Base-by-base conservation (phyloP, 1,140 invertebrate genomes). In the Tribolium madens region DNA sequence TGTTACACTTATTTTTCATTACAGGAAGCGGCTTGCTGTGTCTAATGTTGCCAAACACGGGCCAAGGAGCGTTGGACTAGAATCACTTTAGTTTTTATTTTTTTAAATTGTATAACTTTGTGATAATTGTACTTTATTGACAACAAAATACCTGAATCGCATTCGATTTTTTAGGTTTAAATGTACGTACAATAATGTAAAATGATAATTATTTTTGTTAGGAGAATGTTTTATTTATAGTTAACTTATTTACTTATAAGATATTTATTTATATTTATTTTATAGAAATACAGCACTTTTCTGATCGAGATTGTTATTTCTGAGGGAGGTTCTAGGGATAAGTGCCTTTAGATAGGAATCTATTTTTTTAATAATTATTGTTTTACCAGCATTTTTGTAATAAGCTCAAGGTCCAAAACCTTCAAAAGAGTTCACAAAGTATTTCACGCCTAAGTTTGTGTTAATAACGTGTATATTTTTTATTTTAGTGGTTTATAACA, bases 11-110 rank as follows among this genome's bases (percentile, higher is more conserved):
- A 64, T 52, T 21, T 60, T 68, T 33, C 31, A 73, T 90, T 89
- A 72, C 86, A 92, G 91, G 88, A 79, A 91, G 91, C 85, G 91
- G 90, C 73, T 84, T 92, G 72, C 86, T 93, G 47, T 92, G 91
- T 82, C 89, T 91, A 82, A 85, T 91, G 81, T 84, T 93, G 78
- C 91, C 91, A 78, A 92, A 88, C 82, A 92, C 91, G 46, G 91
- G 91, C 53, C 88, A 89, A 82, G 90, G 91, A 82, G 90, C 91
- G 3, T 84, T 92, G 79, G 91, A 92, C 76, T 92, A 88, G 72
- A 9, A 52, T 31, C 7, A 72, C 42, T 13, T 33, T 46, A 46
- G 33, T 33, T 53, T 50, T 47, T 57, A 76, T 21, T 71, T 47
- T 46, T 71, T 71, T 48, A 4, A 69, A 53, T 73, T 73, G 57